A percentile compares a stretch with the other conserved stretches of the same genome.
phyloP scores from a whole-genome alignment of 2,888 invertebrate species.

The Mechanitis mazaeus region DNA sequence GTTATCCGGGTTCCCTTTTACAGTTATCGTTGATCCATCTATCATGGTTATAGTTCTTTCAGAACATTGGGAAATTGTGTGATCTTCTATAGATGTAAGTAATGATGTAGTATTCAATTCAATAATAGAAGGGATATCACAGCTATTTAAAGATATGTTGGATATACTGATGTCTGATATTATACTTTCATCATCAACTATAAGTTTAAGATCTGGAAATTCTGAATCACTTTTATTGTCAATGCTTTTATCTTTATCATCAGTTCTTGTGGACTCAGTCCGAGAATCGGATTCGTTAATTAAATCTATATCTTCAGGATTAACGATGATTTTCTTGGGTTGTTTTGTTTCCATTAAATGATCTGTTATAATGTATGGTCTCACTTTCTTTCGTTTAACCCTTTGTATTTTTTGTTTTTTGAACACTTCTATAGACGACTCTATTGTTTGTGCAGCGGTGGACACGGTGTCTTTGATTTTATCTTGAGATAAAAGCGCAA shows the following conservation, averaged over 20 bases:
- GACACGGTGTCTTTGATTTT: constrained; percentile 3
- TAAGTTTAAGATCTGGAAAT: constrained; percentile 31
- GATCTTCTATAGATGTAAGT: constrained; percentile 31
- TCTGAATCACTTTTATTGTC: constrained; percentile 5
- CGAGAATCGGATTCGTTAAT: constrained; percentile 7
- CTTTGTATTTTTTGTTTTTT: constrained; percentile 31
- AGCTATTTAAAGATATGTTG: constrained; percentile 38
- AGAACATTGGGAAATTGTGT: constrained; percentile 21
- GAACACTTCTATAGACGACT: constrained; percentile 30
- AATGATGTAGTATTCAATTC: constrained; percentile 26
- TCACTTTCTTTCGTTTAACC: constrained; percentile 31
- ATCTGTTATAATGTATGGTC: constrained; percentile 50
- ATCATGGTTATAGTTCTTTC: constrained; percentile 19
- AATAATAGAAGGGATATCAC: constrained; percentile 33
- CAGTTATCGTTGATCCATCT: constrained; percentile 33
- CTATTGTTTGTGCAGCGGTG: constrained; percentile 41
- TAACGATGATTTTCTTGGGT: constrained; percentile 38
- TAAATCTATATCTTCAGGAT: constrained; percentile 34
- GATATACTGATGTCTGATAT: constrained; percentile 44
- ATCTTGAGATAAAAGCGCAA: constrained; percentile 43
- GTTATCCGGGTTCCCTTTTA: constrained; percentile 40
- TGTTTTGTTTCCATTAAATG: constrained; percentile 10
- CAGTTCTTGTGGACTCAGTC: not conserved
- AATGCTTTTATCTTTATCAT: constrained; percentile 1
- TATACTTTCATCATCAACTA: constrained; percentile 41